Conservation (phyloP, 1,140 invertebrate genomes). For the Andrena cerasifolii region DNA sequence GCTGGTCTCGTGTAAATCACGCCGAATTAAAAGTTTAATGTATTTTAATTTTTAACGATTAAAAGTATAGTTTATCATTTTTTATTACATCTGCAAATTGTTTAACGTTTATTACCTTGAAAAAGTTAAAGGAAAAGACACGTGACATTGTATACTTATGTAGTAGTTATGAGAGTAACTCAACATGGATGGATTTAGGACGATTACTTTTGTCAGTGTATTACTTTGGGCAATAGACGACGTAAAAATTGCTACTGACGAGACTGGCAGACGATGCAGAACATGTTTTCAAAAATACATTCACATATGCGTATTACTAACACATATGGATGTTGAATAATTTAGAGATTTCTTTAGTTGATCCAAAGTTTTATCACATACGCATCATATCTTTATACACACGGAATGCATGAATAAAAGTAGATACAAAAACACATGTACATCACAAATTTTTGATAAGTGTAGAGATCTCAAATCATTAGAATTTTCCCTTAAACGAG, state of each 20-base stretch:
- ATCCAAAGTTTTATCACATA: not conserved
- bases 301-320: conserved; percentile 6
- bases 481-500: no score
- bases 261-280: conserved; percentile 26
- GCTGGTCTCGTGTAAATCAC: conserved; percentile 36
- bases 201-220: not conserved
- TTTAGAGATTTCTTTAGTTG: conserved; percentile 4
- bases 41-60: conserved; percentile 38
- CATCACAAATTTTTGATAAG: no score
- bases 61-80: conserved; percentile 27
- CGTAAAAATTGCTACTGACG: conserved; percentile 18
- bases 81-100: conserved; percentile 8
- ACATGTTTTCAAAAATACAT: conserved; percentile 9
- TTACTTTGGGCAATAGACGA: not conserved
- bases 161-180: not conserved
- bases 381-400: not conserved
- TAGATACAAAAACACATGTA: not conserved
- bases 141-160: not conserved
- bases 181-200: not conserved
- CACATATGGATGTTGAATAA: conserved; percentile 4
- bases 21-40: conserved; percentile 15
- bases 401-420: conserved; percentile 13
- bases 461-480: no score
- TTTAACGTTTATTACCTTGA: conserved; percentile 2
- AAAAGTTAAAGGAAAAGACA: not conserved